A percentile compares a stretch with the other conserved stretches of the same genome.
phyloP scores from a whole-genome alignment of 1,140 invertebrate genomes.

The Drosophila ogumai region DNA sequence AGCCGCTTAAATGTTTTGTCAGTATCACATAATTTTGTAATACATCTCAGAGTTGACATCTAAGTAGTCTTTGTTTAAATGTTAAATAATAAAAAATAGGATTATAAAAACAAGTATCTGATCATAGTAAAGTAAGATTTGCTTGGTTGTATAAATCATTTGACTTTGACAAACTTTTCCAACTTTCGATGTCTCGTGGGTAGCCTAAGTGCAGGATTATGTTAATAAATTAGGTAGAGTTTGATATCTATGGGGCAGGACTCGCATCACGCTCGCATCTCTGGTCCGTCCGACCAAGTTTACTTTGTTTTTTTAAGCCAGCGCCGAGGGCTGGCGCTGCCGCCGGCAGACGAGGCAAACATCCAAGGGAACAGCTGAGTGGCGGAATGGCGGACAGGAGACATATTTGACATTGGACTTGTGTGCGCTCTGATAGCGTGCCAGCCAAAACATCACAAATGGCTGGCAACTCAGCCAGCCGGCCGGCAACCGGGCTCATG shows the following conservation, averaged over 20 bases:
- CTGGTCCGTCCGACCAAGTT: conserved; percentile 39
- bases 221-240: too few relatives aligned
- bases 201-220: not conserved
- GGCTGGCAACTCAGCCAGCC: conserved; percentile 68
- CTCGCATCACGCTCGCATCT: conserved; percentile 39
- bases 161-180: too few relatives aligned
- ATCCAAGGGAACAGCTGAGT: not conserved
- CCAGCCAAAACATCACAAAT: conserved; percentile 78
- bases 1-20: too few relatives aligned
- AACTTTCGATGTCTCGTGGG: not conserved
- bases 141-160: too few relatives aligned
- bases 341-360: conserved; percentile 43
- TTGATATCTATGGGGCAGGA: not conserved
- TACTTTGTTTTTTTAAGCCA: conserved; percentile 73
- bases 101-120: too few relatives aligned
- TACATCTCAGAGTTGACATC: too few relatives aligned
- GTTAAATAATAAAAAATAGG: too few relatives aligned
- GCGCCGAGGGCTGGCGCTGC: conserved; percentile 43
- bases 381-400: conserved; percentile 20
- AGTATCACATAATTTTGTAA: too few relatives aligned
- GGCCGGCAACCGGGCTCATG: conserved; percentile 33
- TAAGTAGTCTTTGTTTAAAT: too few relatives aligned
- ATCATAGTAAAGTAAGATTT: too few relatives aligned
- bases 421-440: conserved; percentile 68
- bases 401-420: conserved; percentile 81